Evolutionary conservation across 2,797 vertebrate species (phyloP).

Genomic region (Pampus argenteus): DNA sequence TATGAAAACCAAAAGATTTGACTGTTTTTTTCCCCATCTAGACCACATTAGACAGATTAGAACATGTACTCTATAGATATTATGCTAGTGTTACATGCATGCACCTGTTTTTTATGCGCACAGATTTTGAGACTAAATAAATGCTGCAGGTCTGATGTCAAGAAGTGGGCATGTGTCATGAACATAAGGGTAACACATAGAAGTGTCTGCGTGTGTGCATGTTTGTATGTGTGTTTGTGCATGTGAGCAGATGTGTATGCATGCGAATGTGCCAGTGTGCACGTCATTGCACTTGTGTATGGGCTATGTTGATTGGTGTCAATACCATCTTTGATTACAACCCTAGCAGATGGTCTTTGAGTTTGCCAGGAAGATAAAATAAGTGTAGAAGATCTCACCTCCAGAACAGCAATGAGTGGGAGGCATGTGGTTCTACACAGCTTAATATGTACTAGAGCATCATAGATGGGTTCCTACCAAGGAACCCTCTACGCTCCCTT

Average conservation of each 20-base stretch:
- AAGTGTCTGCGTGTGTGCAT: constrained; percentile 2
- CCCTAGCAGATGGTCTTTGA: constrained; percentile 66
- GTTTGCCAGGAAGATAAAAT: constrained; percentile 62
- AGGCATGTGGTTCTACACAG: constrained; percentile 34
- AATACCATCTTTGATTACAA: constrained; percentile 75
- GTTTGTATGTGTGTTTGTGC: neutral
- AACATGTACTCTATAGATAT: too few relatives aligned
- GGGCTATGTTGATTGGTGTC: constrained; percentile 59
- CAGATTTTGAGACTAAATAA: too few relatives aligned
- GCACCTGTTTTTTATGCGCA: too few relatives aligned
- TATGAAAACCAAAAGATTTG: too few relatives aligned
- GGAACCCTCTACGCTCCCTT: constrained; percentile 38
- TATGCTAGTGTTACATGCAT: too few relatives aligned
- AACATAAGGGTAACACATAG: constrained; percentile 45
- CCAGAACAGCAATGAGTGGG: constrained; percentile 22
- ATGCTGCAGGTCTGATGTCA: constrained; percentile 43
- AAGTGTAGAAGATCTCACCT: constrained; percentile 65
- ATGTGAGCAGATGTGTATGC: constrained; percentile 7
- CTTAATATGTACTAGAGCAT: constrained; percentile 39
- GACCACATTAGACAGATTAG: too few relatives aligned
- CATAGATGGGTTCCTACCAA: constrained; percentile 43
- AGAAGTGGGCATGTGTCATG: constrained; percentile 31
- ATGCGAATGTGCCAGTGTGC: constrained; percentile 24
- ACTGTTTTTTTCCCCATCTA: too few relatives aligned
- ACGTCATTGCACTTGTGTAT: constrained; percentile 38